Evolutionary conservation across 2,113 vertebrate genomes (phyloP), one percentile per base, ranked within the genome.

Genomic region (Podarcis muralis): DNA sequence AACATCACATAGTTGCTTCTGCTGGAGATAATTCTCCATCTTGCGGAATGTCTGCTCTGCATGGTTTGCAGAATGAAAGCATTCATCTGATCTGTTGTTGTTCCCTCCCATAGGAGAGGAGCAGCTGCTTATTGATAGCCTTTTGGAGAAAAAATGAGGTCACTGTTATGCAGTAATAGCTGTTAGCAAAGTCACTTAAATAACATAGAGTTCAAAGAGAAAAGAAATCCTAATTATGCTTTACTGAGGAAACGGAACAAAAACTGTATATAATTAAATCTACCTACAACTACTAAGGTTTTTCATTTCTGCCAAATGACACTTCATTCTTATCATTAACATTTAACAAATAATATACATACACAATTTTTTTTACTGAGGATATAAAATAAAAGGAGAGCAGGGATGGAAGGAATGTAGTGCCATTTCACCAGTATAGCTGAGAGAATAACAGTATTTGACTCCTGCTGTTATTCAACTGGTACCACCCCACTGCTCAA

Each of bases 1-100:
- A 71, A 99, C 99, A 8, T 99, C 98, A 48, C 99, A 99, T 87
- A 99, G 96, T 95, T 99, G 98, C 94, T 99, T 98, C 95, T 99
- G 98, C 96, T 99, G 98, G 85, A 99, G 97, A 84, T 99, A 99
- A 78, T 94, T 99, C 94, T 99, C 98, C 98, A 99, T 99, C 93
- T 98, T 99, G 78, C 97, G 97, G 91, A 99, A 99, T 0, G 98
- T 99, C 95, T 98, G 97, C 93, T 99, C 98, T 2, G 98, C 98
- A 1, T 99, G 99, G 92, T 99, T 98, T 23, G 96, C 94, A 69
- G 97, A 98, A 88, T 98, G 98, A 93, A 98, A 99, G 88, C 97
- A 98, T 89, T 99, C 98, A 8, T 99, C 98, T 0, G 98, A 98
- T 89, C 96, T 96, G 87, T 93, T 97, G 93, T 91, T 92, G 95